phyloP scores from a whole-genome alignment of 2,797 vertebrate genomes.

The Chaunax sp. region DNA sequence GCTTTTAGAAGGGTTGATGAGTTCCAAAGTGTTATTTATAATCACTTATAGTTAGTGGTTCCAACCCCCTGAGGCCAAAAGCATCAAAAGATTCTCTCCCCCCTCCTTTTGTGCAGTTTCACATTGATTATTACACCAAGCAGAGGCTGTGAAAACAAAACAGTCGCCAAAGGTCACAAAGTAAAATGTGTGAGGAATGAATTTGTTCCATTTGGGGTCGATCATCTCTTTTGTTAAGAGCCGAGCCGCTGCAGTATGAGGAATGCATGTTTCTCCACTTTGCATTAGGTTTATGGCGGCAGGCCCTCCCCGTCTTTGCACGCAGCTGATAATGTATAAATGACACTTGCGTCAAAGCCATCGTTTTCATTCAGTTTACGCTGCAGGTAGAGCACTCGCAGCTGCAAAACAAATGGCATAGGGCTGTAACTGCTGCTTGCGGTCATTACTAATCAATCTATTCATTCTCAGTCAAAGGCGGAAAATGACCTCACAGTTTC shows the following conservation, averaged over 20 bases:
- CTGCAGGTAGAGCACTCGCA: background rate
- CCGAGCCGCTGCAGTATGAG: background rate
- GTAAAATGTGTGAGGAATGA: conserved; percentile 20
- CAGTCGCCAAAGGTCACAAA: conserved; percentile 32
- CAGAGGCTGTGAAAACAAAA: conserved; percentile 28
- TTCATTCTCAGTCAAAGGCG: too few species aligned
- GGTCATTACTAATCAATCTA: background rate
- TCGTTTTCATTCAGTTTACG: background rate
- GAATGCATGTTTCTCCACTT: conserved; percentile 3
- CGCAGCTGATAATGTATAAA: background rate
- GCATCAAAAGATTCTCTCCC: background rate
- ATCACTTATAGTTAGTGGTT: conserved; percentile 7
- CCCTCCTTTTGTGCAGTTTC: conserved; percentile 3
- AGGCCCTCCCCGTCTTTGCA: background rate
- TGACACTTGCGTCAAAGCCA: background rate
- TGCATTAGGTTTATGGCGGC: background rate
- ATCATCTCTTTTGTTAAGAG: background rate
- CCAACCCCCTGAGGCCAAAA: conserved; percentile 9
- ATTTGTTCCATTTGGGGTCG: conserved; percentile 22
- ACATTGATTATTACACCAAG: conserved; percentile 33
- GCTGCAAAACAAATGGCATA: too few species aligned
- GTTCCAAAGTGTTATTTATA: conserved; percentile 10
- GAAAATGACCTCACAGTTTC: background rate
- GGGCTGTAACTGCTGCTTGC: background rate
- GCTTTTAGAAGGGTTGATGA: conserved; percentile 15